Percentiles rank a stretch among this genome's conserved stretches.
phyloP scores from a whole-genome alignment of 2,888 invertebrate genomes.

The Eupithecia vulgata region DNA sequence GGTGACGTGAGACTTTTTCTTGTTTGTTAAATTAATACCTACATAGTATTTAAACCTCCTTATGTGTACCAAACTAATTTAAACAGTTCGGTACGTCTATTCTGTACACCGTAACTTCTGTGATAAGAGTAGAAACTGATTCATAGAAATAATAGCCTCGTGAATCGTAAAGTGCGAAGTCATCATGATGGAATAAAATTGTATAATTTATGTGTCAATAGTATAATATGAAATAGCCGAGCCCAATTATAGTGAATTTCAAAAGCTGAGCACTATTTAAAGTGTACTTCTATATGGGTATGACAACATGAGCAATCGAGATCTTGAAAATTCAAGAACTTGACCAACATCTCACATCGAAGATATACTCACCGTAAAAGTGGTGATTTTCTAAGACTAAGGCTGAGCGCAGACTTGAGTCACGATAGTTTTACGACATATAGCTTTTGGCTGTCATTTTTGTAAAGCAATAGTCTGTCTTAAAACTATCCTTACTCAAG shows the following conservation, averaged over 20 bases:
- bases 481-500: too few relatives aligned
- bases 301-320: neutral
- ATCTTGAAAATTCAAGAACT: neutral
- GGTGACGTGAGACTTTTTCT: too few relatives aligned
- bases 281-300: neutral
- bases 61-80: too few relatives aligned
- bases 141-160: slow-evolving; percentile 1
- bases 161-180: neutral
- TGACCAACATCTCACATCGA: neutral
- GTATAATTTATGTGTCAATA: neutral
- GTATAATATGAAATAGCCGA: neutral
- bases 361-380: neutral
- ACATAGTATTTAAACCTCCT: neutral
- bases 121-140: neutral
- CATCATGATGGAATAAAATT: neutral
- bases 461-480: too few relatives aligned
- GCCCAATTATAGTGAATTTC: neutral
- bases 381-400: too few relatives aligned
- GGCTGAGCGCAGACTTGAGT: too few relatives aligned
- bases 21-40: too few relatives aligned
- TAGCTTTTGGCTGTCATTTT: too few relatives aligned
- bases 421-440: too few relatives aligned
- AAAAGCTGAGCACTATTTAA: neutral
- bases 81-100: neutral
- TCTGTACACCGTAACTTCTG: neutral